These are phyloP conservation scores for Allolobophora icterica DNA, from an alignment of 2,888 invertebrate species.

Conservation along the genomic window DNA sequence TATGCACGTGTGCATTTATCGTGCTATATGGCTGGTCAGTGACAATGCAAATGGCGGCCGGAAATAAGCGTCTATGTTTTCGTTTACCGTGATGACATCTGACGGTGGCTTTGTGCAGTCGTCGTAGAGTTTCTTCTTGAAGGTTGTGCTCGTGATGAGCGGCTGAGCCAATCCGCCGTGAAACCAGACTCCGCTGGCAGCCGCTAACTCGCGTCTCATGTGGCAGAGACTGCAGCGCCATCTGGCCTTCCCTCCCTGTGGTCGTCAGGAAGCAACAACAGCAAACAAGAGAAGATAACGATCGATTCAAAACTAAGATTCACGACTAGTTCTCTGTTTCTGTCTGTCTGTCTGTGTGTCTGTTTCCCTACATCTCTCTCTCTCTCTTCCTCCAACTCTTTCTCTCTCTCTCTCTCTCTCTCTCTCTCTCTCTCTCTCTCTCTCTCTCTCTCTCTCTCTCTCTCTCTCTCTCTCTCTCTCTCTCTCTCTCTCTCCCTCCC, in stretches of 20 bases:
- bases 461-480: background rate
- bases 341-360: too few species aligned
- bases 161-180: conserved; percentile 52
- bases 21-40: background rate
- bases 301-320: background rate
- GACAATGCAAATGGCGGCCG: background rate
- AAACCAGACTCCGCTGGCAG: conserved; percentile 61
- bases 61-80: background rate
- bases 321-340: background rate
- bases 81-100: background rate
- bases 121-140: conserved; percentile 41
- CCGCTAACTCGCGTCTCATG: conserved; percentile 57
- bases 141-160: conserved; percentile 41
- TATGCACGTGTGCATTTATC: background rate
- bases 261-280: background rate
- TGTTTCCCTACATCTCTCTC: too few species aligned
- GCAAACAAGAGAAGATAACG: background rate
- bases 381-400: too few species aligned
- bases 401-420: background rate
- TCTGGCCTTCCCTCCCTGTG: conserved; percentile 49
- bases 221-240: conserved; percentile 61
- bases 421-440: background rate
- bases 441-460: background rate
- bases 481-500: background rate
- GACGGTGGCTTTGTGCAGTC: background rate